These are phyloP conservation scores for Entomobrya proxima DNA, from an alignment of 2,888 invertebrate genomes.

Conservation along the genomic window DNA sequence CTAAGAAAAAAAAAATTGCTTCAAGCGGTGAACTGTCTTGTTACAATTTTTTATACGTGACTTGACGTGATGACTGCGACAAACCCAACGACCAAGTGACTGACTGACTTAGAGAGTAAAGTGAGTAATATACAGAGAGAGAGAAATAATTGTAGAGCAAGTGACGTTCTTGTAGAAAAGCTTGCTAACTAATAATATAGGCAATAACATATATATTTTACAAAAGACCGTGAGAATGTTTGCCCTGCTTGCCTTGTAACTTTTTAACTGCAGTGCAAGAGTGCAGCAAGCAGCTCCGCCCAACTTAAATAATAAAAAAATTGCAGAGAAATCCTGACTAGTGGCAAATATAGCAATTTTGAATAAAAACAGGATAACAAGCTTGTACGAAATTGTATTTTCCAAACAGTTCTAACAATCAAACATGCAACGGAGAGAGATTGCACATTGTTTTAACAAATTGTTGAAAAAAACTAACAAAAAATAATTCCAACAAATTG, in stretches of 20 bases:
- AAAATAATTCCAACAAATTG: no score
- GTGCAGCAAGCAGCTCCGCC: background rate
- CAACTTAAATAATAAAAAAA: conserved; percentile 26
- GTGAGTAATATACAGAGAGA: background rate
- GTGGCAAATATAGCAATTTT: background rate
- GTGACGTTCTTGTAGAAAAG: no score
- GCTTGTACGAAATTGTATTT: background rate
- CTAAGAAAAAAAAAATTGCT: background rate
- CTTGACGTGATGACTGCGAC: background rate
- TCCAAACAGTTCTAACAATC: background rate
- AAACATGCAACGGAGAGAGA: no score
- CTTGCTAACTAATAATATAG: no score
- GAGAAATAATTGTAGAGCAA: background rate
- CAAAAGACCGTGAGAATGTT: conserved; percentile 29
- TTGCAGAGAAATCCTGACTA: no score
- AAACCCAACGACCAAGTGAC: background rate
- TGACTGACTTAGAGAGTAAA: background rate
- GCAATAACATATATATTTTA: background rate
- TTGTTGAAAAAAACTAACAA: no score
- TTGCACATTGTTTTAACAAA: no score
- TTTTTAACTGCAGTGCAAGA: background rate
- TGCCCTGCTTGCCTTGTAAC: background rate
- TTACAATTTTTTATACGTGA: no score
- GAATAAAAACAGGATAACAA: background rate
- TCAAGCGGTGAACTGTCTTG: background rate